A percentile compares a stretch with the other conserved stretches of the same genome.
These are phyloP conservation scores for Cyphomyrmex costatus DNA, from an alignment of 1,140 invertebrate species.

Conservation along the genomic window DNA sequence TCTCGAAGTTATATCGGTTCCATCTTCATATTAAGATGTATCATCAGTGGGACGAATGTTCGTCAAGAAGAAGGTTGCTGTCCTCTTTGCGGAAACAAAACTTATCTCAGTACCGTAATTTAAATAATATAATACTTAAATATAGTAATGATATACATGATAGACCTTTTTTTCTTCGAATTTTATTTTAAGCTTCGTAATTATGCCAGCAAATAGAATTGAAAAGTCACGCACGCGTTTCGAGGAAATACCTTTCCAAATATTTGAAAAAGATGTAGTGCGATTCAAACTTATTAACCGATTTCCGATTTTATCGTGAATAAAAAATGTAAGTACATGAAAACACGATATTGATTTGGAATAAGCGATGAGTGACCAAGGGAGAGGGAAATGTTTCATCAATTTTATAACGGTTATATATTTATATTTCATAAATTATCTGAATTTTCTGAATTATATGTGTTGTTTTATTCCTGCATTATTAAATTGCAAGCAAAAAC, in stretches of 20 bases:
- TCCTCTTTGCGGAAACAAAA: neutral
- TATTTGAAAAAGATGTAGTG: conserved; percentile 1
- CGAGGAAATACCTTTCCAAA: neutral
- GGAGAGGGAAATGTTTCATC: neutral
- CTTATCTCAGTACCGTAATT: conserved; percentile 9
- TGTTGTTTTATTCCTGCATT: neutral
- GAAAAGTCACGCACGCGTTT: neutral
- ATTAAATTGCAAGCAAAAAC: conserved; percentile 18
- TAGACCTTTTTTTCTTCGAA: neutral
- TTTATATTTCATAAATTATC: neutral
- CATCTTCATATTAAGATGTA: conserved; percentile 43
- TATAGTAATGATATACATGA: conserved; percentile 6
- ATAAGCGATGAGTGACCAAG: neutral
- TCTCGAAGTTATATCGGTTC: conserved; percentile 20
- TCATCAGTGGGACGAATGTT: conserved; percentile 33
- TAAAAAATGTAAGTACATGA: neutral
- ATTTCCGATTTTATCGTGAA: neutral
- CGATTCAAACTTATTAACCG: neutral
- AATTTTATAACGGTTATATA: conserved; percentile 5
- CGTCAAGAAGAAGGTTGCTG: conserved; percentile 17
- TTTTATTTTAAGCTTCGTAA: conserved; percentile 17
- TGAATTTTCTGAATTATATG: neutral
- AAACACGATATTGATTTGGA: conserved; percentile 5
- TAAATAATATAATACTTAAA: conserved; percentile 41
- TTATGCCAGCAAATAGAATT: conserved; percentile 15